These are phyloP conservation scores for Drosophila pectinifera DNA, from an alignment of 1,140 invertebrate genomes.

Conservation along the genomic window DNA sequence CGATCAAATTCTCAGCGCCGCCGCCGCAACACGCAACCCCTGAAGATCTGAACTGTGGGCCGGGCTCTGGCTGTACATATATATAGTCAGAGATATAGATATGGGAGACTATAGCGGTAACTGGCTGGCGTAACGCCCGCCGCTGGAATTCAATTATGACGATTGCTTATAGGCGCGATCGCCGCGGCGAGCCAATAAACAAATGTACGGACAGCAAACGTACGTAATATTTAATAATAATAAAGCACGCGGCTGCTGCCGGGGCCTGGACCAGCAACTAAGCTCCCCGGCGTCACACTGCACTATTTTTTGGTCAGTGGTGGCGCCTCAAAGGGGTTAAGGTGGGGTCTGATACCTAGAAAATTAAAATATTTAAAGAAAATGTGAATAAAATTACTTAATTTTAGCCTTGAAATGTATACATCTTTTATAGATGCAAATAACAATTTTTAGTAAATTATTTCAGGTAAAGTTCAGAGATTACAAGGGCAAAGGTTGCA, in stretches of 20 bases:
- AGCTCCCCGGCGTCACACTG: slow-evolving; percentile 20
- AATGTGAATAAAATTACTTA: too few species aligned
- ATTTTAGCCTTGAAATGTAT: too few species aligned
- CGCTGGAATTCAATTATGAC: slow-evolving; percentile 83
- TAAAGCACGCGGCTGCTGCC: slow-evolving; percentile 59
- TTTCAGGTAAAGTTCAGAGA: too few species aligned
- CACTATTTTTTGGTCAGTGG: slow-evolving; percentile 14
- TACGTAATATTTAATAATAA: slow-evolving; percentile 83
- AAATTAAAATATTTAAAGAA: neutral
- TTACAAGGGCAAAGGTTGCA: too few species aligned
- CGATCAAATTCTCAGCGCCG: slow-evolving; percentile 78
- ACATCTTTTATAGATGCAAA: too few species aligned
- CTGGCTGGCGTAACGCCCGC: slow-evolving; percentile 72
- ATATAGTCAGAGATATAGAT: slow-evolving; percentile 10
- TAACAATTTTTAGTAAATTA: too few species aligned
- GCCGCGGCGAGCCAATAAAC: slow-evolving; percentile 77
- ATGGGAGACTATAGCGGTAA: slow-evolving; percentile 52
- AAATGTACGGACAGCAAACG: slow-evolving; percentile 78
- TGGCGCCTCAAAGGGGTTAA: neutral
- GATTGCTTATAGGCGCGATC: slow-evolving; percentile 65
- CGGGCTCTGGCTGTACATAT: slow-evolving; percentile 18
- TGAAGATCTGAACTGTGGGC: slow-evolving; percentile 16
- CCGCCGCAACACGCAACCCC: slow-evolving; percentile 68
- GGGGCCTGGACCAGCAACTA: slow-evolving; percentile 46
- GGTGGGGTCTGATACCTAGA: neutral